Percentiles rank a stretch among this genome's conserved stretches.
phyloP scores from a whole-genome alignment of 2,888 invertebrate species.

The Phyllotreta striolata region DNA sequence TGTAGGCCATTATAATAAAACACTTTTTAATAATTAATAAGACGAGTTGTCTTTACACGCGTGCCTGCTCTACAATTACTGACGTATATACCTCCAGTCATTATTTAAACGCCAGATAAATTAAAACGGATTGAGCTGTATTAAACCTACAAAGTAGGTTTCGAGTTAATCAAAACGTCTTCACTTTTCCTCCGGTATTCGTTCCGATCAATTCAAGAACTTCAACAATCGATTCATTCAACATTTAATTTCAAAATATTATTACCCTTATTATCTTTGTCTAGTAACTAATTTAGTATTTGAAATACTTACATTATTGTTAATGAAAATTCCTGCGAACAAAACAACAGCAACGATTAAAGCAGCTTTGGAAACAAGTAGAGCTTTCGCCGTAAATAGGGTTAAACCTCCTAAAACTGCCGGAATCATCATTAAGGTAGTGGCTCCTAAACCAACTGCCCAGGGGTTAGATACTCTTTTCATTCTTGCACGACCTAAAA shows the following conservation, averaged over 20 bases:
- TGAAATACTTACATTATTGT: conserved; percentile 45
- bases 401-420: conserved; percentile 76
- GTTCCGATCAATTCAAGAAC: conserved; percentile 11
- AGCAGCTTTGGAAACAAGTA: conserved; percentile 81
- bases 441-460: conserved; percentile 74
- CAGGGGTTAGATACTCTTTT: conserved; percentile 74
- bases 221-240: too few relatives aligned
- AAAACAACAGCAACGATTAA: conserved; percentile 75
- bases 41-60: background rate
- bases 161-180: conserved; percentile 8
- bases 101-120: conserved; percentile 1
- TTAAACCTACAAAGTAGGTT: conserved; percentile 10
- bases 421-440: conserved; percentile 75
- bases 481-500: conserved; percentile 75
- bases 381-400: conserved; percentile 77
- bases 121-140: too few relatives aligned
- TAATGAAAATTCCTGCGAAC: conserved; percentile 63
- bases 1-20: conserved; percentile 15
- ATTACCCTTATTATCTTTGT: background rate
- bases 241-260: too few relatives aligned
- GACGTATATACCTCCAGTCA: background rate
- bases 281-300: conserved; percentile 25
- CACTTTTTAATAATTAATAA: conserved; percentile 3
- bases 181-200: conserved; percentile 4
- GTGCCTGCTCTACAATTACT: conserved; percentile 3